These are phyloP conservation scores for Drosophila pseudoananassae DNA, from an alignment of 1,140 invertebrate species.

Conservation along the genomic window DNA sequence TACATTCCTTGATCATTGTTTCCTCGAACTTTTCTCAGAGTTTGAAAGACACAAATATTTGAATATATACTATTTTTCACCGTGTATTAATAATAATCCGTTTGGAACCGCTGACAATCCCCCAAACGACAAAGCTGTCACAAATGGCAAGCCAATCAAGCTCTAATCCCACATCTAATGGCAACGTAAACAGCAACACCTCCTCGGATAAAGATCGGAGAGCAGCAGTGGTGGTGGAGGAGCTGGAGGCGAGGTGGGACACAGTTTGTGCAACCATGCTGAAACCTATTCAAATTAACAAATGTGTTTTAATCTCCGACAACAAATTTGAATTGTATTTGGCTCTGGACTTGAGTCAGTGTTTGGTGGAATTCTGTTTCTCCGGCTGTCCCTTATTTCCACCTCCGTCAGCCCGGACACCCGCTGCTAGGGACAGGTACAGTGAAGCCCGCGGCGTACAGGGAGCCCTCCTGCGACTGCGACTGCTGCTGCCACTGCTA, in stretches of 20 bases:
- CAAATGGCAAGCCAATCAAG: slow-evolving; percentile 61
- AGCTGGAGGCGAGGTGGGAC: slow-evolving; percentile 7
- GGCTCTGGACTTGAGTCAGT: background rate
- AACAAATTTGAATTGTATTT: slow-evolving; percentile 78
- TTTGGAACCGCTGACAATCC: slow-evolving; percentile 41
- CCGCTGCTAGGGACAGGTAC: slow-evolving; percentile 64
- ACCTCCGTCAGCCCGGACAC: slow-evolving; percentile 32
- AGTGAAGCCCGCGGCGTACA: slow-evolving; percentile 22
- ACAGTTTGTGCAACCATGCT: slow-evolving; percentile 67
- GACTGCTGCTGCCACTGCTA: slow-evolving; percentile 34
- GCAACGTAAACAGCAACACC: slow-evolving; percentile 60
- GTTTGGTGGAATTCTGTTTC: slow-evolving; percentile 56
- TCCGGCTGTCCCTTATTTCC: background rate
- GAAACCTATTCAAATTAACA: slow-evolving; percentile 81
- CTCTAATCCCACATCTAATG: slow-evolving; percentile 59
- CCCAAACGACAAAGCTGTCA: slow-evolving; percentile 56
- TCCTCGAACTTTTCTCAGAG: too few species aligned
- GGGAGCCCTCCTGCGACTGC: slow-evolving; percentile 54
- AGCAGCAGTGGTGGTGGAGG: background rate
- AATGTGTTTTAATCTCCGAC: slow-evolving; percentile 80
- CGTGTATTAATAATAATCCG: slow-evolving; percentile 28
- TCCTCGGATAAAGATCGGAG: slow-evolving; percentile 39
- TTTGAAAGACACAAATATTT: too few species aligned
- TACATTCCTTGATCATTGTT: too few species aligned
- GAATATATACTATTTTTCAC: background rate